Conservation (phyloP, 2,888 invertebrate species). For the Tetranychus truncatus region DNA sequence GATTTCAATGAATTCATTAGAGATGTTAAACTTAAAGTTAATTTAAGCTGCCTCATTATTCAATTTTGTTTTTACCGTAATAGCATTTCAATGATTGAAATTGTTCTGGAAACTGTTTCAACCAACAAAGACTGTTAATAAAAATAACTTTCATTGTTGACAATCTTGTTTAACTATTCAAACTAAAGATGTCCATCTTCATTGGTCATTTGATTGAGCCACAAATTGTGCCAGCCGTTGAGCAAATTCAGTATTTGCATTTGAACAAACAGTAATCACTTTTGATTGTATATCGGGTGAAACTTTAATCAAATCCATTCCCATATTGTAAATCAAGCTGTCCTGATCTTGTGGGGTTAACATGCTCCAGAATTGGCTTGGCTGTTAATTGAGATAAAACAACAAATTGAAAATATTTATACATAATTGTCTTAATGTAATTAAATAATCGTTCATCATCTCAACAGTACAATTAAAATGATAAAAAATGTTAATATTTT, state of each 20-base stretch:
- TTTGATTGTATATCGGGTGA: background rate
- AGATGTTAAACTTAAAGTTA: no score
- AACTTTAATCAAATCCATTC: background rate
- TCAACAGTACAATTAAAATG: background rate
- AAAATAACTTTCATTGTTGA: no score
- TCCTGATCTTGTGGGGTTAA: background rate
- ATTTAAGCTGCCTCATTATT: no score
- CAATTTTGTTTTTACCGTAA: no score
- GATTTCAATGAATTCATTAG: no score
- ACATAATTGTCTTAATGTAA: background rate
- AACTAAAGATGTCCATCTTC: no score
- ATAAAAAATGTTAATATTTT: background rate
- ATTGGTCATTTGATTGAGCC: no score
- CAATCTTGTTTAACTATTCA: no score
- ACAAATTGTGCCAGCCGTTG: background rate
- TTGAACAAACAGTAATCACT: background rate
- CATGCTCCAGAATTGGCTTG: background rate
- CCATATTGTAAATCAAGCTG: background rate
- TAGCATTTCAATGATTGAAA: no score
- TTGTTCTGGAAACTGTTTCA: no score
- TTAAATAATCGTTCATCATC: background rate
- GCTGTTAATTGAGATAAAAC: background rate
- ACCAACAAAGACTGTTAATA: no score
- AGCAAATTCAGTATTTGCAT: background rate
- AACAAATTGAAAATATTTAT: background rate